Evolutionary conservation across 2,797 vertebrate species (phyloP).

Genomic region (Hephaestus fuliginosus): DNA sequence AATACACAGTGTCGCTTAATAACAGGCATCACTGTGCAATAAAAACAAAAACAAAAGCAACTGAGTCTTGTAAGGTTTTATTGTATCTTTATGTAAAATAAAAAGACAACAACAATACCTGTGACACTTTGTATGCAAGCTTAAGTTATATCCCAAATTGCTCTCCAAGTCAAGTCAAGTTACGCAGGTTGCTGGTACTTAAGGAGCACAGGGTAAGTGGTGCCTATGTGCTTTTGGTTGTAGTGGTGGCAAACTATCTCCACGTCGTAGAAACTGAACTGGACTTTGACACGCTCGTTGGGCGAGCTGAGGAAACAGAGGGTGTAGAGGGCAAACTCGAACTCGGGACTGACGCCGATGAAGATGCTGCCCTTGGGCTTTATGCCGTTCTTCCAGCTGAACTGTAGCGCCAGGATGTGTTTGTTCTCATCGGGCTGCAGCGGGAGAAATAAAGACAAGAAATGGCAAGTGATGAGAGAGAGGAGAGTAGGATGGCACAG

Average conservation of each 20-base stretch:
- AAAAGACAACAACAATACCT: constrained; percentile 82
- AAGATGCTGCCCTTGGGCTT: constrained; percentile 90
- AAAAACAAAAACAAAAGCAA: constrained; percentile 29
- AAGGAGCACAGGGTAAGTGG: constrained; percentile 87
- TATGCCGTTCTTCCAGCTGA: constrained; percentile 89
- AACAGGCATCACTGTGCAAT: neutral
- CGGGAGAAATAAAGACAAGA: neutral
- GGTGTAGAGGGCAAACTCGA: constrained; percentile 89
- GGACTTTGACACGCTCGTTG: constrained; percentile 85
- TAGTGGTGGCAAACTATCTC: constrained; percentile 89
- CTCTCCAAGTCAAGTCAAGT: constrained; percentile 15
- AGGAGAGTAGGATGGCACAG: neutral
- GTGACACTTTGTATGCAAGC: constrained; percentile 63
- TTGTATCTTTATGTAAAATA: constrained; percentile 83
- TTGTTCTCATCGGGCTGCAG: constrained; percentile 88
- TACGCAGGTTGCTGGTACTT: constrained; percentile 73
- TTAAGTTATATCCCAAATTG: constrained; percentile 21
- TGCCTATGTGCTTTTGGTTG: constrained; percentile 89
- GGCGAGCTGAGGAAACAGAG: constrained; percentile 88
- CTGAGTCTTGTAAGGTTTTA: constrained; percentile 76
- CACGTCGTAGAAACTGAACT: constrained; percentile 87
- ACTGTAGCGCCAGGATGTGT: constrained; percentile 88
- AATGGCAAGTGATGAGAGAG: neutral
- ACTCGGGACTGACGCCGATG: constrained; percentile 88
- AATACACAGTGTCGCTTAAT: neutral